Conservation (phyloP, 1,140 invertebrate species). For the Phocides pigmalion region DNA sequence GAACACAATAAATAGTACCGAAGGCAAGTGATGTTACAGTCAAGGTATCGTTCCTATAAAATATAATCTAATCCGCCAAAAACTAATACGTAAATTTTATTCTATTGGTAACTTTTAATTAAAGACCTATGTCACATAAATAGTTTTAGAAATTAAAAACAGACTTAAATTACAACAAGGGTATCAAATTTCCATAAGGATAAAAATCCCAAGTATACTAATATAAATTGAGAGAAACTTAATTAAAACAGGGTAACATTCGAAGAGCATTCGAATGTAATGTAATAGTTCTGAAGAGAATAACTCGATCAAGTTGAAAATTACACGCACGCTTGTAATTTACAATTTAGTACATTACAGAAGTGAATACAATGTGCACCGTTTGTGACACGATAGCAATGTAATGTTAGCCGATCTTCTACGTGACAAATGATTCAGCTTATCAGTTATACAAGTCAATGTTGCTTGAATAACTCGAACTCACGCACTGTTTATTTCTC, state of each 20-base stretch:
- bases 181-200: slow-evolving; percentile 39
- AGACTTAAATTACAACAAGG: slow-evolving; percentile 59
- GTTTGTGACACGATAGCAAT: neutral
- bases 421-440: too few species aligned
- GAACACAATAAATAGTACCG: slow-evolving; percentile 72
- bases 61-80: slow-evolving; percentile 48
- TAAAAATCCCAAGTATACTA: slow-evolving; percentile 47
- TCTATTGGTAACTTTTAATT: slow-evolving; percentile 80
- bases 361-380: too few species aligned
- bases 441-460: too few species aligned
- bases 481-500: too few species aligned
- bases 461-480: too few species aligned
- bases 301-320: too few species aligned
- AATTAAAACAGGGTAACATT: neutral
- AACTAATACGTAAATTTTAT: slow-evolving; percentile 54
- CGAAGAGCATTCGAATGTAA: neutral
- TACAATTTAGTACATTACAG: neutral
- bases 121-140: slow-evolving; percentile 72
- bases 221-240: slow-evolving; percentile 42
- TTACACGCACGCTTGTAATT: neutral
- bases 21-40: slow-evolving; percentile 70
- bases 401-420: too few species aligned
- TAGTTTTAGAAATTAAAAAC: slow-evolving; percentile 68
- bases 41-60: slow-evolving; percentile 44
- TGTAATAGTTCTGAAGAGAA: neutral